These are phyloP conservation scores for Ornithoptera alexandrae DNA, from an alignment of 2,888 invertebrate species.

Conservation along the genomic window DNA sequence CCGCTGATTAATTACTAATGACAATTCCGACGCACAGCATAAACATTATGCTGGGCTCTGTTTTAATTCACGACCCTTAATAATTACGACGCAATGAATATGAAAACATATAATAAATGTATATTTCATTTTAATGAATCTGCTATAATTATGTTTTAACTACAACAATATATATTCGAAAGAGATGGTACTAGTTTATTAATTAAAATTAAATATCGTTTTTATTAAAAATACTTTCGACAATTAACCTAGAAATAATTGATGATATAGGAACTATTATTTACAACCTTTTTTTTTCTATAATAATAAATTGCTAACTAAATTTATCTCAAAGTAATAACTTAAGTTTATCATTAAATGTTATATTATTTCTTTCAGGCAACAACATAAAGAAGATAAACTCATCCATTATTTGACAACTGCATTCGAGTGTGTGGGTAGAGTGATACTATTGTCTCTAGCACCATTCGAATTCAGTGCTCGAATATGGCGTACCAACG, in stretches of 20 bases:
- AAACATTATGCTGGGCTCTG: not conserved
- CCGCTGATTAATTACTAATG: conserved; percentile 23
- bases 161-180: not conserved
- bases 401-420: conserved; percentile 77
- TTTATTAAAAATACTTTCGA: too few species aligned
- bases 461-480: conserved; percentile 86
- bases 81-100: not conserved
- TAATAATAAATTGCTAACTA: too few species aligned
- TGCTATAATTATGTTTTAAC: not conserved
- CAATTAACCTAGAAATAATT: too few species aligned
- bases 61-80: conserved; percentile 3
- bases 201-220: too few species aligned
- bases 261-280: too few species aligned
- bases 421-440: conserved; percentile 84
- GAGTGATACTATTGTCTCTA: conserved; percentile 79
- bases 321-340: not conserved
- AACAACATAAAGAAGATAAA: not conserved
- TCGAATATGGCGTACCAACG: conserved; percentile 65
- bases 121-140: not conserved
- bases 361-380: not conserved
- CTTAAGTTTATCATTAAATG: not conserved
- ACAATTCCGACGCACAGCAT: conserved; percentile 19
- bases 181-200: not conserved
- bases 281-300: too few species aligned
- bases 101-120: not conserved